These are phyloP conservation scores for Sylvietta virens DNA, from an alignment of 2,113 vertebrate species.

Conservation along the genomic window DNA sequence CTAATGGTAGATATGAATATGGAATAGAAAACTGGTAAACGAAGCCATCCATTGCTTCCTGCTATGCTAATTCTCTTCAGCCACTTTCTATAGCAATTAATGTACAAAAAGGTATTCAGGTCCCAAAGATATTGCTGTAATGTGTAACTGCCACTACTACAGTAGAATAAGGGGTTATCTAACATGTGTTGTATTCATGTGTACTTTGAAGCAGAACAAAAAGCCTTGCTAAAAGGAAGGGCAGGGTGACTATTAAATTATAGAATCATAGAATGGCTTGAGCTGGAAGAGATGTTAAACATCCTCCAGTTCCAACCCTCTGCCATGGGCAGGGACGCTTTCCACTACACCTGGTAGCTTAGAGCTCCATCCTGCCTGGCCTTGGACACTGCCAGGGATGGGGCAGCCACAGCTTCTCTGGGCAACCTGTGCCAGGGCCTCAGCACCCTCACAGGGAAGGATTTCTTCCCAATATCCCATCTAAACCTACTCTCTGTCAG, in stretches of 20 bases:
- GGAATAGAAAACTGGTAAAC: neutral
- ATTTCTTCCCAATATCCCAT: neutral
- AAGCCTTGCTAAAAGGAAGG: neutral
- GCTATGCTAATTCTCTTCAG: neutral
- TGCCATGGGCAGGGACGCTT: neutral
- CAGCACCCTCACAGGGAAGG: neutral
- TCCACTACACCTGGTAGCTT: fast-evolving
- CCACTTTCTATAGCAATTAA: neutral
- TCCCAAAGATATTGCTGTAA: neutral
- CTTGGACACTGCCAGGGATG: neutral
- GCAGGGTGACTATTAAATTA: neutral
- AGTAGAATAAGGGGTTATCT: neutral
- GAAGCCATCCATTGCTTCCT: neutral
- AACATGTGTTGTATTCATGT: neutral
- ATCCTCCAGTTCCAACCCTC: too few species aligned
- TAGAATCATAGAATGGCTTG: neutral
- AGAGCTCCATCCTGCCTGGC: neutral
- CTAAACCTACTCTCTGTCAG: neutral
- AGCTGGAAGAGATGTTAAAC: neutral
- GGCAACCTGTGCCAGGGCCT: neutral
- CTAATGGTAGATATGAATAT: neutral
- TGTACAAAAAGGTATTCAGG: neutral
- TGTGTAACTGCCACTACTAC: neutral
- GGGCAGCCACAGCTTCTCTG: neutral
- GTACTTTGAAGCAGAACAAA: neutral